Evolutionary conservation across 2,797 vertebrate species (phyloP).

Genomic region (Brachymystax lenok): DNA sequence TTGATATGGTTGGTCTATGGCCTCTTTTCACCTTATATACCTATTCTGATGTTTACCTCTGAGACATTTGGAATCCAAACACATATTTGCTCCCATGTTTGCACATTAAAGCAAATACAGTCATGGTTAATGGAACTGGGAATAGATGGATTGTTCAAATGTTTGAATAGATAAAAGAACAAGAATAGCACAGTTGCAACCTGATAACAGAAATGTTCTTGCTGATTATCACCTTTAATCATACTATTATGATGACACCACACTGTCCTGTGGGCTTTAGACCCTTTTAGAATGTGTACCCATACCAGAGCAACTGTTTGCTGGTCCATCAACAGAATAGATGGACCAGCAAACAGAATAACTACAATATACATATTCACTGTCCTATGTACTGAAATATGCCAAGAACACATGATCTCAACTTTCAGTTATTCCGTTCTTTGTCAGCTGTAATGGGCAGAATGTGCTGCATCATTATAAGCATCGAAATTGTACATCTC

Average conservation of each 20-base stretch:
- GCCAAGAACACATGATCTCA: too few species aligned
- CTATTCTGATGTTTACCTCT: conserved; percentile 4
- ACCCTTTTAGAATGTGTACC: background rate
- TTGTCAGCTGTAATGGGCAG: too few species aligned
- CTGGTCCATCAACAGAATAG: background rate
- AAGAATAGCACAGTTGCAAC: conserved; percentile 48
- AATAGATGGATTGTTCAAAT: conserved; percentile 42
- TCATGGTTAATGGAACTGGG: conserved; percentile 20
- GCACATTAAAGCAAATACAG: background rate
- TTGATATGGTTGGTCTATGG: background rate
- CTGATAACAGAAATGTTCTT: background rate
- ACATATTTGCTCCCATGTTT: background rate
- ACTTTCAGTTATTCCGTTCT: too few species aligned
- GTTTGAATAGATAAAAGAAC: conserved; percentile 47
- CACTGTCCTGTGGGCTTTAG: background rate
- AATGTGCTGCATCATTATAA: too few species aligned
- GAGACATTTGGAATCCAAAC: background rate
- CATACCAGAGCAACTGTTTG: background rate
- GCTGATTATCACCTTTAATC: conserved; percentile 17
- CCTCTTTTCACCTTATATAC: conserved; percentile 43
- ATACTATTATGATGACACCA: conserved; percentile 7
- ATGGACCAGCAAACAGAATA: too few species aligned
- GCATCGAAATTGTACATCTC: too few species aligned
- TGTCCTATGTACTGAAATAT: background rate
- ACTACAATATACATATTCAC: background rate